These are phyloP conservation scores for Amia ocellicauda DNA, from an alignment of 2,113 vertebrate genomes.

Conservation along the genomic window DNA sequence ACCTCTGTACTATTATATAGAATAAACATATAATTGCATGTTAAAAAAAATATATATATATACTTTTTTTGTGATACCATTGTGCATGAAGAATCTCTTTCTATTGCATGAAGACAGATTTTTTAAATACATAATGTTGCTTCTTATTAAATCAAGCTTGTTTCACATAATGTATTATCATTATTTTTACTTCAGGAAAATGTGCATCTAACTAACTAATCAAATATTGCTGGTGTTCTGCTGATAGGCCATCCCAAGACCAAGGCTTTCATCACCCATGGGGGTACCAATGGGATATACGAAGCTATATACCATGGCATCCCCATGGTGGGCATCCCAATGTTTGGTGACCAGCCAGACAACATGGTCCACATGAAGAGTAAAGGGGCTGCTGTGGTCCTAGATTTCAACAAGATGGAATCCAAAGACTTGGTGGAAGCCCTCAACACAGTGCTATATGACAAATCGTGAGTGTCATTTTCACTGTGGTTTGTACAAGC, in stretches of 20 bases:
- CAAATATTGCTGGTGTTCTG: slow-evolving; percentile 18
- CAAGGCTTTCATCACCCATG: slow-evolving; percentile 81
- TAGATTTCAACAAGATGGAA: slow-evolving; percentile 68
- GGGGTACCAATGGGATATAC: slow-evolving; percentile 83
- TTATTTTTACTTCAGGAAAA: too few species aligned
- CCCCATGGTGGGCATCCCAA: slow-evolving; percentile 78
- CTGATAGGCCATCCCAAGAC: slow-evolving; percentile 73
- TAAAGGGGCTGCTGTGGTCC: slow-evolving; percentile 66
- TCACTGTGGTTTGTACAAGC: too few species aligned
- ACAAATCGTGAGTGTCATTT: slow-evolving; percentile 68
- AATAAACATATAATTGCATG: too few species aligned
- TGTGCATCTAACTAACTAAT: too few species aligned
- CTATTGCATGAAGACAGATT: too few species aligned
- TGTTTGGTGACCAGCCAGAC: slow-evolving; percentile 78
- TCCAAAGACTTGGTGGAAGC: slow-evolving; percentile 64
- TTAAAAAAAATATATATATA: too few species aligned
- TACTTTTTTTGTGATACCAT: too few species aligned
- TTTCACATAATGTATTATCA: too few species aligned
- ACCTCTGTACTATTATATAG: too few species aligned
- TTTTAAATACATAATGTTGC: too few species aligned
- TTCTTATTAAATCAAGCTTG: too few species aligned
- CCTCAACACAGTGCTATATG: slow-evolving; percentile 67
- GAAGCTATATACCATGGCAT: slow-evolving; percentile 83
- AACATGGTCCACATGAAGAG: slow-evolving; percentile 72
- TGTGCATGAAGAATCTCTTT: too few species aligned